Evolutionary conservation across 2,797 vertebrate species (phyloP), one percentile per base, ranked within the genome.

Genomic region (Lutjanus argentimaculatus): DNA sequence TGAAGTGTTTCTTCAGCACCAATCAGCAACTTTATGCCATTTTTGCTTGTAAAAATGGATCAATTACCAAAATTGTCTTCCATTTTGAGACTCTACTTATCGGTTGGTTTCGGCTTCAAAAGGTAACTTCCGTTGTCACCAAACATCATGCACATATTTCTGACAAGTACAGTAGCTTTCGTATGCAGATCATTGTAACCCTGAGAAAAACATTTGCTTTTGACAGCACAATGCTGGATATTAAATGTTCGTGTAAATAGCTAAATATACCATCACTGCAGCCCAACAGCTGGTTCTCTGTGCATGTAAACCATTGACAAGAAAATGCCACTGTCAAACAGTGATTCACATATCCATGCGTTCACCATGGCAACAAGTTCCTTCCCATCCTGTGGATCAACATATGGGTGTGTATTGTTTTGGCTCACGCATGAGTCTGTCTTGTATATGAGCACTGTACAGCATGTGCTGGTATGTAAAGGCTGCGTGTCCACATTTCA

Each of bases 311-410:
- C 59, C 43, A 62, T 51, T 57, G 77, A 67, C 6, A 55, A 69
- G 73, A 72, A 86, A 82, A 84, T 68, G 71, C 65, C 75, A 78
- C 46, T 48, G 22, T 75, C 78, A 75, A 71, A 62, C 46, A 66
- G 21, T 43, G 73, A 79, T 66, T 75, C 68, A 66, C 67, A 84
- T 78, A 67, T 66, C 66, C 80, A 72, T 72, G 75, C 30, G 55
- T 86, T 92, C 77, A 72, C 91, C 88, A 92, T 92, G 88, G 88
- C 84, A 93, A 93, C 91, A 85, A 59, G 84, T 86, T 66, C 64
- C 81, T 56, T 61, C 73, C 52, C 67, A 55, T 68, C 69, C 58
- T 42, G 67, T 15, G 59, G 62, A 42, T 67, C 53, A 57, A 69
- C 73, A 53, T 61, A 79, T 61, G 30, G 25, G 36, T 42, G 63